A percentile compares a stretch with the other conserved stretches of the same genome.
Evolutionary conservation across 2,113 vertebrate species (phyloP).

Genomic region (Elaphurus davidianus): DNA sequence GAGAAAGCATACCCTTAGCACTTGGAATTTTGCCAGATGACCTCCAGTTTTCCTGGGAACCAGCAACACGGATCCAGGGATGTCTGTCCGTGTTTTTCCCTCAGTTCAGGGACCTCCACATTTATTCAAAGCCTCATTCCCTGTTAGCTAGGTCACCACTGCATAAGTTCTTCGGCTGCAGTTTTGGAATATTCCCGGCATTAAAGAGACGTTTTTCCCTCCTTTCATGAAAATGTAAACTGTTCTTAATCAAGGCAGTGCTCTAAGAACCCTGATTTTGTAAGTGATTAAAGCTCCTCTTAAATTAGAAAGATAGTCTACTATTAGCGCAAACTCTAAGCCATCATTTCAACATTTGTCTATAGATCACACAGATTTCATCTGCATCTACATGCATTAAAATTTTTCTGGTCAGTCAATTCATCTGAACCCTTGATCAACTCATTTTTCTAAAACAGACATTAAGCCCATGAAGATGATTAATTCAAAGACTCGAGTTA

Average conservation of each 20-base stretch:
- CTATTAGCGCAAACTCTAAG: background rate
- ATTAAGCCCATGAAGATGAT: background rate
- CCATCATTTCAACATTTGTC: background rate
- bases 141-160: fast-evolving
- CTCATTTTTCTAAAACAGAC: background rate
- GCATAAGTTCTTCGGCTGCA: too few species aligned
- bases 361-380: background rate
- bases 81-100: fast-evolving
- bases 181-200: background rate
- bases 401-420: background rate
- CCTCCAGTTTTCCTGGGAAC: background rate
- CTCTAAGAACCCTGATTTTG: background rate
- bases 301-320: background rate
- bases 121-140: fast-evolving
- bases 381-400: background rate
- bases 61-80: too few species aligned
- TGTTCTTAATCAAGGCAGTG: background rate
- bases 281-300: background rate
- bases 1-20: background rate
- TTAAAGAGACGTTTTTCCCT: background rate
- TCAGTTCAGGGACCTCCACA: fast-evolving
- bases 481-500: background rate
- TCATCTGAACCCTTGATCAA: background rate
- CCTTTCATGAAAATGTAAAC: background rate
- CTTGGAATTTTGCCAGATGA: background rate